A percentile compares a stretch with the other conserved stretches of the same genome.
phyloP scores from a whole-genome alignment of 2,113 vertebrate species.

The Oreochromis aureus region DNA sequence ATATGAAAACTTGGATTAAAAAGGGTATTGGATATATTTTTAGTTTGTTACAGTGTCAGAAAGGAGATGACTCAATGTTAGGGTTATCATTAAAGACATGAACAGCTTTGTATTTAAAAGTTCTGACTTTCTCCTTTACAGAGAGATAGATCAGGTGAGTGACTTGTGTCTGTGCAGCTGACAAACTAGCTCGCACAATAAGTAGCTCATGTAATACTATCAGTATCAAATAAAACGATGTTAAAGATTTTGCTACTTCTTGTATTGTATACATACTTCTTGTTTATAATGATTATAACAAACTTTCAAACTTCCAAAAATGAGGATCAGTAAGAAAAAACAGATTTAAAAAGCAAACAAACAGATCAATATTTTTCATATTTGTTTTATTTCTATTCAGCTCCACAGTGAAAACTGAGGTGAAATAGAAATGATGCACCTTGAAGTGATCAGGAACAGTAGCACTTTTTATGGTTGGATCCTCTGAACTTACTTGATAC shows the following conservation, averaged over 20 bases:
- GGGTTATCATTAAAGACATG: not conserved
- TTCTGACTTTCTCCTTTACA: not conserved
- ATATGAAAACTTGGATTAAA: too few species aligned
- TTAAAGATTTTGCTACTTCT: not conserved
- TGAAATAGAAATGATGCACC: not conserved
- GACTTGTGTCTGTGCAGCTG: not conserved
- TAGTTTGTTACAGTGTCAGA: too few species aligned
- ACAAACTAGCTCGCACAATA: not conserved
- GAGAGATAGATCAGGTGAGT: not conserved
- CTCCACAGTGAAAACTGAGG: not conserved
- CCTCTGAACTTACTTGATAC: not conserved
- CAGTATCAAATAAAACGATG: not conserved
- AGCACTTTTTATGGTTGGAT: not conserved
- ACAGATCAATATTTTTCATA: not conserved
- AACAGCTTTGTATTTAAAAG: not conserved
- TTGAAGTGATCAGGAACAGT: not conserved
- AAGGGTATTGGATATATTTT: too few species aligned
- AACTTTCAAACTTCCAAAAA: not conserved
- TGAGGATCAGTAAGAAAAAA: not conserved
- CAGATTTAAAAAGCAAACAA: not conserved
- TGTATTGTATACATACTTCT: not conserved
- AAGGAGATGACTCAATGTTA: not conserved
- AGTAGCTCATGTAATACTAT: not conserved
- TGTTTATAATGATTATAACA: not conserved
- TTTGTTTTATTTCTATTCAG: not conserved